Conservation (phyloP, 1,140 invertebrate species). For the Caerostris extrusa region DNA sequence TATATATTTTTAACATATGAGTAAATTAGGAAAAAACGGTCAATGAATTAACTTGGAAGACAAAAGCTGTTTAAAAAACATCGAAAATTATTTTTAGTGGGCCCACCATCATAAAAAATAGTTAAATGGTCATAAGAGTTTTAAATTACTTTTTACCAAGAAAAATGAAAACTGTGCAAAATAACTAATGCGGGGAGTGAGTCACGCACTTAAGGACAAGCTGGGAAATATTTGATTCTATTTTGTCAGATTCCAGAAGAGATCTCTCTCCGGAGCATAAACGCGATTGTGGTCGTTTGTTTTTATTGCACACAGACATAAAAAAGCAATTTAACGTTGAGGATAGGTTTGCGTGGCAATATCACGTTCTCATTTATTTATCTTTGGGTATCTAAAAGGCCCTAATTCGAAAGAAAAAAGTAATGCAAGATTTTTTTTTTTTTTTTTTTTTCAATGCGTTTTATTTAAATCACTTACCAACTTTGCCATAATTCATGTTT, state of each 20-base stretch:
- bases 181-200: neutral
- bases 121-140: constrained; percentile 17
- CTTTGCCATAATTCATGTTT: no score
- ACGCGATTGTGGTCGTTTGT: constrained; percentile 14
- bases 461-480: no score
- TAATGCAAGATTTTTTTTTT: no score
- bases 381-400: neutral
- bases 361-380: neutral
- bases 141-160: neutral
- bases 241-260: constrained; percentile 3
- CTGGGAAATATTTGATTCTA: constrained; percentile 1
- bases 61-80: no score
- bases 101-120: neutral
- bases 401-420: neutral
- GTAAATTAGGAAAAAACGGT: no score
- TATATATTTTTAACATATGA: no score
- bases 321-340: neutral
- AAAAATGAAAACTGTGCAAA: neutral
- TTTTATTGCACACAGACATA: constrained; percentile 2
- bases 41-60: no score
- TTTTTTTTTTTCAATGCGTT: neutral
- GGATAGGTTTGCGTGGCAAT: neutral
- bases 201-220: constrained; percentile 21
- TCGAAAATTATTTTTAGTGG: no score
- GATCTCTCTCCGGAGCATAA: neutral